Conservation (phyloP, 2,888 invertebrate species). For the Philhelius pedissequus region DNA sequence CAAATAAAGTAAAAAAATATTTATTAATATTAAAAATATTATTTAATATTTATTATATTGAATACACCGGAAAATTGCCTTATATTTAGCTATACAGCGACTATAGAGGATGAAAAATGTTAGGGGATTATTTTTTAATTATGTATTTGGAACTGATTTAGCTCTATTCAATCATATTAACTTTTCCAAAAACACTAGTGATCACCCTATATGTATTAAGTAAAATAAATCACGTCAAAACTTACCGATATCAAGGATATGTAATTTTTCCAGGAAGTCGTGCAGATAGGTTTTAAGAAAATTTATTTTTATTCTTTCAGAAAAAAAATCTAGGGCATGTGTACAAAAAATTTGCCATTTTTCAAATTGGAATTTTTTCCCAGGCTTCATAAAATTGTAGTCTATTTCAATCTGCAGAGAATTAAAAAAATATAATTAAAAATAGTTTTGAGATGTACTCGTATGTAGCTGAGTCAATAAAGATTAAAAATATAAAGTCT, state of each 20-base stretch:
- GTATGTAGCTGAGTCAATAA: no score
- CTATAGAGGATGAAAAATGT: no score
- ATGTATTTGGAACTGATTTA: no score
- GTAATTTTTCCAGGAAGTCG: background rate
- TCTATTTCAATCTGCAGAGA: background rate
- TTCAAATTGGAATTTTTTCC: background rate
- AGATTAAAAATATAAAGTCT: no score
- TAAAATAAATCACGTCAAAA: background rate
- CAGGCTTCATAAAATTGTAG: background rate
- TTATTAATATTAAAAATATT: no score
- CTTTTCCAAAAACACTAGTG: background rate
- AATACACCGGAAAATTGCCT: no score
- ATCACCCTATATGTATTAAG: background rate
- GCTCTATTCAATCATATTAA: no score
- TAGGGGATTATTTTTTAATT: no score
- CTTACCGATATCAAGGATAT: background rate
- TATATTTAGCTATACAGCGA: no score
- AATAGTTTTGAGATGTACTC: no score
- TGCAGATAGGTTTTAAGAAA: background rate
- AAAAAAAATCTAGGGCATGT: background rate
- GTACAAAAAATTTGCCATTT: background rate
- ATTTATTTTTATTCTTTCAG: background rate
- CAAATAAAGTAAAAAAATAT: no score
- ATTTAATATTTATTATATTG: no score
- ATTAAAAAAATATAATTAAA: background rate